Evolutionary conservation across 2,113 vertebrate genomes (phyloP), one percentile per base, ranked within the genome.

Genomic region (Podarcis cretensis): DNA sequence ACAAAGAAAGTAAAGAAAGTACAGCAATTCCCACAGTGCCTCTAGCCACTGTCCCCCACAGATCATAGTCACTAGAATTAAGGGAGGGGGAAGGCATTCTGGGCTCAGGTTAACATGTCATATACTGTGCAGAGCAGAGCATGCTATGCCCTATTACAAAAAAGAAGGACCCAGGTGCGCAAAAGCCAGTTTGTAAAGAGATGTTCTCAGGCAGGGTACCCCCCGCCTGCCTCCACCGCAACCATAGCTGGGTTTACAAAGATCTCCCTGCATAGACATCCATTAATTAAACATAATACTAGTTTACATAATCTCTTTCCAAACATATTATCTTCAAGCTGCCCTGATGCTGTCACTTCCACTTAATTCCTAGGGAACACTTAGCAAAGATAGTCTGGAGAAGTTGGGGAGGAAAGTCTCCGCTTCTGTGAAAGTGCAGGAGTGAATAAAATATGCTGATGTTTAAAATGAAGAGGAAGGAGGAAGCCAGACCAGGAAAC

Each of bases 261-360:
- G 43, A 92, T 20, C n/a, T 83, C 25, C 82, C 76, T 37, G 65
- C 84, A 81, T 89, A 86, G 81, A 84, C 59, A 59, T 76, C 13
- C 87, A 87, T 88, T 94, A 93, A 94, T 91, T 92, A 84, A 84
- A 83, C 8, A 30, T 89, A 83, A 83, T 81, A 86, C 20, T 43
- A 54, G 4, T 85, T 93, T 91, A 89, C 84, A 76, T 65, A 88
- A 77, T 90, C 83, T 90, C 32, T 35, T 89, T 94, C 93, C 68
- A 85, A 84, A 90, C n/a, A 59, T 21, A 23, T 91, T 83, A 69
- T 87, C 74, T 90, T 81, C 85, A 81, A 86, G 21, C n/a, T 78
- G 6, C 86, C 89, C 81, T 85, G 77, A n/a, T 87, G 77, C 88
- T 93, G 69, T 90, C n/a, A 86, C 84, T 90, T 93, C 76, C 14